Evolutionary conservation across 2,797 vertebrate species (phyloP).

Genomic region (Alca torda): DNA sequence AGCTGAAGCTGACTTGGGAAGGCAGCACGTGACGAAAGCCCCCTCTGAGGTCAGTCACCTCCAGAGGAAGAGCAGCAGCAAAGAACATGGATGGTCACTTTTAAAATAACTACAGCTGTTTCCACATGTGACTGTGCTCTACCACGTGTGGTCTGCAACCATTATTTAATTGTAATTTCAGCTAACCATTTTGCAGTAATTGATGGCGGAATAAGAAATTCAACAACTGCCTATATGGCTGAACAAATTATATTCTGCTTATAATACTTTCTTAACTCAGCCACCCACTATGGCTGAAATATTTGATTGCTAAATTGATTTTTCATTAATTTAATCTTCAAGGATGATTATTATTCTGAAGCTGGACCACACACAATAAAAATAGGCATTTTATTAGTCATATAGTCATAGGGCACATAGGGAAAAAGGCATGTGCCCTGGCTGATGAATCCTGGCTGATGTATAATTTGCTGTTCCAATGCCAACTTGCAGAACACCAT

Average conservation of each 20-base stretch:
- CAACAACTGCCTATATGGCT: slow-evolving; percentile 4
- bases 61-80: background rate
- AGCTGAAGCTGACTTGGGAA: background rate
- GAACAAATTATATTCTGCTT: slow-evolving; percentile 43
- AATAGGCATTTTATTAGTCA: slow-evolving; percentile 53
- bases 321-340: slow-evolving; percentile 63
- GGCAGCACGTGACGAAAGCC: fast-evolving
- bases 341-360: slow-evolving; percentile 60
- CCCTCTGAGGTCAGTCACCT: background rate
- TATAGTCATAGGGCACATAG: slow-evolving; percentile 6
- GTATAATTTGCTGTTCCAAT: slow-evolving; percentile 25
- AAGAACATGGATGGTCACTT: background rate
- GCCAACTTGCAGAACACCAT: slow-evolving; percentile 25
- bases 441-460: background rate
- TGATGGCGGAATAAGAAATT: slow-evolving; percentile 40
- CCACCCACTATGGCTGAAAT: slow-evolving; percentile 49
- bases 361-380: slow-evolving; percentile 54
- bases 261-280: slow-evolving; percentile 39
- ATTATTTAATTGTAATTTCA: slow-evolving; percentile 32
- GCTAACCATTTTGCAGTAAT: slow-evolving; percentile 22
- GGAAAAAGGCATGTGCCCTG: background rate
- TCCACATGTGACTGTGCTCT: background rate
- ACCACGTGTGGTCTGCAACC: background rate
- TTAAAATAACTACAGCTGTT: background rate
- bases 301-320: slow-evolving; percentile 64